These are phyloP conservation scores for Chromoteleia sp. DNA, from an alignment of 2,888 invertebrate genomes.

Conservation along the genomic window DNA sequence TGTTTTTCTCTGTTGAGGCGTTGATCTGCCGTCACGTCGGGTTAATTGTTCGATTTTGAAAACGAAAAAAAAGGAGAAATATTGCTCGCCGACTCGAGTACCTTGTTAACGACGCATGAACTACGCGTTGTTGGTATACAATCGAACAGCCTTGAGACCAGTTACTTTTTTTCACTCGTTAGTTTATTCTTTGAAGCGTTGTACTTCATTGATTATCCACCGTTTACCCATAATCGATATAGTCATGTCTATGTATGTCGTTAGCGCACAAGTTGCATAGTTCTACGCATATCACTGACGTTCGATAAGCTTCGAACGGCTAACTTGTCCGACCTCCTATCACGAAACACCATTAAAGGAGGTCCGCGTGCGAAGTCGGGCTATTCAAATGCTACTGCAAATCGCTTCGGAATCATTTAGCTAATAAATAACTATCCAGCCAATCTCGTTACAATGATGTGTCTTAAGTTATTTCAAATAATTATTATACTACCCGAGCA, in stretches of 20 bases:
- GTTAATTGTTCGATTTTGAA: conserved; percentile 72
- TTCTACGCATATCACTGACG: conserved; percentile 67
- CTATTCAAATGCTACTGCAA: conserved; percentile 77
- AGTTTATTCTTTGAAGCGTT: conserved; percentile 79
- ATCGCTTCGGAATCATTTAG: conserved; percentile 56
- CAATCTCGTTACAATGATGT: conserved; percentile 22
- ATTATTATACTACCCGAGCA: too few species aligned
- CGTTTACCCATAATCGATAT: conserved; percentile 78
- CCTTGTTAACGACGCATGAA: conserved; percentile 55
- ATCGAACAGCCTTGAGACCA: conserved; percentile 79
- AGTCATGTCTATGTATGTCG: conserved; percentile 54
- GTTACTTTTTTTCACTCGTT: conserved; percentile 74
- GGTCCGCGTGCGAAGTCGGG: conserved; percentile 77
- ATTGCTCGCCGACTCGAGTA: conserved; percentile 13
- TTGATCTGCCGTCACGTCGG: conserved; percentile 66
- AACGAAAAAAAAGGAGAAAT: neutral
- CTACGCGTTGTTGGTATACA: conserved; percentile 62
- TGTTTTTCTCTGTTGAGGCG: conserved; percentile 77
- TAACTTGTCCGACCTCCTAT: conserved; percentile 61
- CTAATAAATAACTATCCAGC: conserved; percentile 34
- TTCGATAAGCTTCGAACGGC: conserved; percentile 63
- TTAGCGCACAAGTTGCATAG: conserved; percentile 59
- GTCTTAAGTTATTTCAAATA: neutral
- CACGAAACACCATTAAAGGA: conserved; percentile 73
- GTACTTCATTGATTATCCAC: conserved; percentile 79